Evolutionary conservation across 2,797 vertebrate species (phyloP).

Genomic region (Scleropages formosus): DNA sequence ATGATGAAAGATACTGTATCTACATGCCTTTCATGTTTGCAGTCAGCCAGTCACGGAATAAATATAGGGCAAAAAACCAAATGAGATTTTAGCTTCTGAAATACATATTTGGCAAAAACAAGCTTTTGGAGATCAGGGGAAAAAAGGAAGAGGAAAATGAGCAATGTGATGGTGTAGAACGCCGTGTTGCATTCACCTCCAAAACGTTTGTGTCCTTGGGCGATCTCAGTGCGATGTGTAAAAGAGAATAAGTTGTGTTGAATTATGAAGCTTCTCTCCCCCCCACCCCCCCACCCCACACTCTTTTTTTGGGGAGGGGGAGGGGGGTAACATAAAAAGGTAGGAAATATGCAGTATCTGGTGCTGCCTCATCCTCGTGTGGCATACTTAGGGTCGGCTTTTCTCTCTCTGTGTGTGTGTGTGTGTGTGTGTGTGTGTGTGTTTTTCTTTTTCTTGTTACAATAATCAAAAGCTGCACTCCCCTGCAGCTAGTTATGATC

Average conservation of each 20-base stretch:
- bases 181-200: neutral
- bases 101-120: neutral
- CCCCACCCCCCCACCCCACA: no score
- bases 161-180: neutral
- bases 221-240: neutral
- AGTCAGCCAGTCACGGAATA: neutral
- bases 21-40: neutral
- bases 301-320: neutral
- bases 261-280: neutral
- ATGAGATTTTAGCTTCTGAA: neutral
- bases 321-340: neutral
- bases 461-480: neutral
- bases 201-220: slow-evolving; percentile 4
- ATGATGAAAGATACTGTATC: no score
- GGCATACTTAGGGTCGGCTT: slow-evolving; percentile 11
- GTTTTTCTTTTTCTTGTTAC: neutral
- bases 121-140: neutral
- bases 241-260: neutral
- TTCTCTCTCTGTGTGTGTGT: no score
- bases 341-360: neutral
- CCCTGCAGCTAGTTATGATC: slow-evolving; percentile 15
- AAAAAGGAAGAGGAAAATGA: neutral
- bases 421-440: neutral
- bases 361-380: neutral
- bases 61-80: neutral